Evolutionary conservation across 2,888 invertebrate genomes (phyloP), one percentile per base, ranked within the genome.

Genomic region (Temnothorax unifasciatus): DNA sequence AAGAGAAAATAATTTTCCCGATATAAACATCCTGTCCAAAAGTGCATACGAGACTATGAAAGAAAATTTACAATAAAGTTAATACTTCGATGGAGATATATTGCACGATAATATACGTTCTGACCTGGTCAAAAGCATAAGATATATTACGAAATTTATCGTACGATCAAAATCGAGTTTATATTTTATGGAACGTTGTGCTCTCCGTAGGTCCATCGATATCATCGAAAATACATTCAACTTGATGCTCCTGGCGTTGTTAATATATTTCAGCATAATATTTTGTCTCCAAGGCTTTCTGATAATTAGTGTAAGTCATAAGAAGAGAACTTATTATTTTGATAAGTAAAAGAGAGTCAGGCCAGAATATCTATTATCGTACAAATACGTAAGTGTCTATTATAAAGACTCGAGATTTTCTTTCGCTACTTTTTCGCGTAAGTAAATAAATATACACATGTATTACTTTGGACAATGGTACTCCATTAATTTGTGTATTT

Each of bases 201-300:
- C n/a, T 38, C 29, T 38, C 18, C 2, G 3, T 11, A 91, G 91
- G 73, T 87, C 82, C 38, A 85, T 86, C 44, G 75, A 76, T 50
- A 84, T 82, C 52, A 91, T 92, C 38, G 91, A 91, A 61, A 81
- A 86, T 9, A 86, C 89, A 18, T 92, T 92, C 73, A 90, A 88
- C 57, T 52, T 82, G 64, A 88, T 92, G 87, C 87, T 92, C 59
- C 79, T 92, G 63, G 85, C 82, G 15, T 88, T 90, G 64, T 86
- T 90, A 75, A 18, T 90, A n/a, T 87, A 85, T 15, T 91, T 90
- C 57, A 76, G 85, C 34, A 79, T 91, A 15, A 82, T 88, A 54
- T 91, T 92, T 77, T 92, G 91, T 64, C 85, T 91, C 47, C 91
- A 92, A 85, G 92, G 92, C 61, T 92, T 90, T 83, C 87, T 88